Percentiles rank a stretch among this genome's conserved stretches.
phyloP scores from a whole-genome alignment of 1,140 invertebrate species.

The Ephestia elutella region DNA sequence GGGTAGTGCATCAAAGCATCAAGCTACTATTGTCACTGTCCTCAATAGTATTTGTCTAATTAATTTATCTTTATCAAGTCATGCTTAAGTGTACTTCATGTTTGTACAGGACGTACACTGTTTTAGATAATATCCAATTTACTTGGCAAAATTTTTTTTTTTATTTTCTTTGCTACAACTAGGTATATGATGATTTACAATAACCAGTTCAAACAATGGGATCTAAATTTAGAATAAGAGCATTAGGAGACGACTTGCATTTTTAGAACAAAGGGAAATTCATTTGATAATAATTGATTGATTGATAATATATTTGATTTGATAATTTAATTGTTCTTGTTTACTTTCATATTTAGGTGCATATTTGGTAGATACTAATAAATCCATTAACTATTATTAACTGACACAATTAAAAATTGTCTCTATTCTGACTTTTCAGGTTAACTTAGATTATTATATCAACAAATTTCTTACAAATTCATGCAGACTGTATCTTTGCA shows the following conservation, averaged over 20 bases:
- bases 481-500: not conserved
- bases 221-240: slow-evolving; percentile 51
- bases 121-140: too few species aligned
- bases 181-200: not conserved
- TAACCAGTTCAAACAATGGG: slow-evolving; percentile 35
- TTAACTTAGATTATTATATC: not conserved
- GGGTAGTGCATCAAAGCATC: too few species aligned
- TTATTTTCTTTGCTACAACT: too few species aligned
- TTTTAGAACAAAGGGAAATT: slow-evolving; percentile 52
- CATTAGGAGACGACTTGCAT: slow-evolving; percentile 47
- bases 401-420: not conserved
- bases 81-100: too few species aligned
- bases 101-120: too few species aligned
- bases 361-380: not conserved
- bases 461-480: not conserved
- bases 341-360: not conserved
- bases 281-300: not conserved
- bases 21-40: too few species aligned
- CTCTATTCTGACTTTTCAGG: not conserved
- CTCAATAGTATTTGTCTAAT: too few species aligned
- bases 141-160: too few species aligned
- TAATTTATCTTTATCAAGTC: too few species aligned
- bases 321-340: too few species aligned
- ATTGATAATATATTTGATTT: too few species aligned
- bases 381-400: not conserved